phyloP scores from a whole-genome alignment of 2,888 invertebrate species.

The Therioaphis trifolii region DNA sequence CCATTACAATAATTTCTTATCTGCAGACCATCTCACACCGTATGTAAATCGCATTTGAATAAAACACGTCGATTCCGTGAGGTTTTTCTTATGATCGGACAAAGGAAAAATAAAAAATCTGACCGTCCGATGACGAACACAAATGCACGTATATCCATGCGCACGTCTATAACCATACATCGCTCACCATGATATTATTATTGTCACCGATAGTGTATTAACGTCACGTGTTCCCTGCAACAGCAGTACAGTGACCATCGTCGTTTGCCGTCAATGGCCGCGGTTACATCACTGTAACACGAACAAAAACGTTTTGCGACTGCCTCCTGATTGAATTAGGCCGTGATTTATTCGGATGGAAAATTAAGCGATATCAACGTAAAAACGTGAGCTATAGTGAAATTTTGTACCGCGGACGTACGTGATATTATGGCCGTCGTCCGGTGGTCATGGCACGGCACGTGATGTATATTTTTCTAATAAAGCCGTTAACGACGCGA shows the following conservation, averaged over 20 bases:
- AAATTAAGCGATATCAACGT: too few species aligned
- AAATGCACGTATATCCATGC: too few species aligned
- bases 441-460: too few species aligned
- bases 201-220: background rate
- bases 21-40: background rate
- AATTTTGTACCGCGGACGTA: too few species aligned
- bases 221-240: background rate
- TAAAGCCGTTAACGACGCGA: background rate
- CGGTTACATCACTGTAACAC: too few species aligned
- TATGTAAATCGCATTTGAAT: slow-evolving; percentile 15
- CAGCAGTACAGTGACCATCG: background rate
- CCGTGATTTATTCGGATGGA: too few species aligned
- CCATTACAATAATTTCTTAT: slow-evolving; percentile 6
- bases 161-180: background rate
- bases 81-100: background rate
- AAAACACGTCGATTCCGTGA: background rate
- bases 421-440: too few species aligned
- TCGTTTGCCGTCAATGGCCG: too few species aligned
- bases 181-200: background rate
- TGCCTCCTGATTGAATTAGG: too few species aligned
- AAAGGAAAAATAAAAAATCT: slow-evolving; percentile 17
- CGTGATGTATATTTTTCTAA: too few species aligned
- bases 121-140: background rate
- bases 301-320: too few species aligned
- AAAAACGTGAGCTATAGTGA: too few species aligned